Conservation (phyloP, 2,797 vertebrate genomes). For the Acropternis orthonyx region DNA sequence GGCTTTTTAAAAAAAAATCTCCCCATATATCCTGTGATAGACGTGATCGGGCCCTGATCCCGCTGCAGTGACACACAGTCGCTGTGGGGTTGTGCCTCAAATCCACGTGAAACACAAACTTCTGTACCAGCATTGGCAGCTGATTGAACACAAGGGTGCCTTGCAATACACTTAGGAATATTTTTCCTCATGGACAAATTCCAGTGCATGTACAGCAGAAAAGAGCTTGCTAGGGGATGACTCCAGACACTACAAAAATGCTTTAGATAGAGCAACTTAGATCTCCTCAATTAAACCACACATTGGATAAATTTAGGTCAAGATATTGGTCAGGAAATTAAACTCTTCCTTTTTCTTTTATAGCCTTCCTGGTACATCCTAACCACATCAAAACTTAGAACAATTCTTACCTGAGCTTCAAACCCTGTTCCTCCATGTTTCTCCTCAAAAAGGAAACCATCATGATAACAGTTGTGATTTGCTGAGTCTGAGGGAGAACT, state of each 20-base stretch:
- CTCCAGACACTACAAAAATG: background rate
- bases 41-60: rapidly evolving
- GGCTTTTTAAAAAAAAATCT: background rate
- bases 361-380: background rate
- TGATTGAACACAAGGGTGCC: background rate
- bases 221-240: background rate
- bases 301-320: background rate
- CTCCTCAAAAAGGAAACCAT: background rate
- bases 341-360: background rate
- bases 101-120: background rate
- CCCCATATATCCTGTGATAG: background rate
- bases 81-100: background rate
- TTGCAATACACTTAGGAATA: background rate
- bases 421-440: background rate
- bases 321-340: constrained; percentile 6
- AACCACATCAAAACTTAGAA: background rate
- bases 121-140: background rate
- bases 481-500: background rate
- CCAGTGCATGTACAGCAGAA: background rate
- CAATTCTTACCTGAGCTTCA: background rate
- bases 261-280: background rate
- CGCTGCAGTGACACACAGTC: rapidly evolving
- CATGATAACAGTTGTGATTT: background rate
- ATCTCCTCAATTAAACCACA: background rate
- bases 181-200: background rate